Evolutionary conservation across 2,797 vertebrate genomes (phyloP), one percentile per base, ranked within the genome.

Genomic region (Trichosurus vulpecula): DNA sequence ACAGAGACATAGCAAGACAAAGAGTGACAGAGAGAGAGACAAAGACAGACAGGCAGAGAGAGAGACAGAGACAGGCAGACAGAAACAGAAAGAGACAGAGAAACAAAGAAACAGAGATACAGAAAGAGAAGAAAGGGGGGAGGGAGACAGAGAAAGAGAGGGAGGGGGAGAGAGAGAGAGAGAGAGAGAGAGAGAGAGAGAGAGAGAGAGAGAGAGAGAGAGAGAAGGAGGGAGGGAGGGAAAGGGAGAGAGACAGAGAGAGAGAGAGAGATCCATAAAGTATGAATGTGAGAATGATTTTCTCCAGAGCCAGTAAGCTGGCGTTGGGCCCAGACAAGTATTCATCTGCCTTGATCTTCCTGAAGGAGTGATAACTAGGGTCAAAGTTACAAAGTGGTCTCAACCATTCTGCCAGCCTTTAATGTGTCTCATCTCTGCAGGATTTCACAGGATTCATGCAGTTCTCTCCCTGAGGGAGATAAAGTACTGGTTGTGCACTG

Each of bases 281-380:
- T 52, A 35, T 97, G 93, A 95, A 95, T 90, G 66, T 97, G 95
- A 97, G 94, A 98, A 97, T 89, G 92, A 97, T 89, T 97, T 98
- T 96, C 92, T 52, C 16, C 27, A 47, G 94, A 97, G 89, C 52
- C 95, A 52, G 19, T 92, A 96, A 92, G 66, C 93, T 98, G 96
- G 97, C 96, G 95, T 31, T 55, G 91, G 94, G 94, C 97, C 97
- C 93, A 91, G 96, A 97, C 90, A 55, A 55, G 31, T 96, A 55
- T 96, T 98, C 95, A 96, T 96, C 92, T 95, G 74, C 91, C 41
- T 91, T 97, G 58, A 81, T 89, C 47, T 95, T 91, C 55, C 89
- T 16, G 25, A 96, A 95, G 55, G 57, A 97, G 58, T 57, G 66
- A 93, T 89, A 91, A 90, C 57, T 90, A 53, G 92, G 14, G 55